phyloP scores from a whole-genome alignment of 2,113 vertebrate genomes.

The Platichthys flesus region DNA sequence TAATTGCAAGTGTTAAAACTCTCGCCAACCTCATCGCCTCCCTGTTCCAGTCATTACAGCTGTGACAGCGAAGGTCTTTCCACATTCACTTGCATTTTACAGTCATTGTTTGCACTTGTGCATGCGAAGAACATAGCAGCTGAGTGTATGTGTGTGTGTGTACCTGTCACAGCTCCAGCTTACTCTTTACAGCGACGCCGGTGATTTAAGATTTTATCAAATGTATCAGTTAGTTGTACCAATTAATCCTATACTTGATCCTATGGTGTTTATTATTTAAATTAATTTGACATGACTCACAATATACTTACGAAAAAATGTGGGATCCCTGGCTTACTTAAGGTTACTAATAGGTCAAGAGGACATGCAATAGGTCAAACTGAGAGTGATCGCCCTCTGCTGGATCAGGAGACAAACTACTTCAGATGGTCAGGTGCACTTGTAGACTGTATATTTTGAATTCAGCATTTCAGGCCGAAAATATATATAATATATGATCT shows the following conservation, averaged over 20 bases:
- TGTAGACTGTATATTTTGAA: no score
- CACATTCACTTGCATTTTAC: conserved; percentile 45
- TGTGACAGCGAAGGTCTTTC: conserved; percentile 31
- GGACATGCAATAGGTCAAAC: no score
- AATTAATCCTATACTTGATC: background rate
- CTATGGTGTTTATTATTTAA: background rate
- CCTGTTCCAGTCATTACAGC: conserved; percentile 34
- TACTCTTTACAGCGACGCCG: background rate
- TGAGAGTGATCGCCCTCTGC: no score
- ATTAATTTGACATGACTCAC: no score
- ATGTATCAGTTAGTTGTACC: background rate
- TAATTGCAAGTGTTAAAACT: conserved; percentile 58
- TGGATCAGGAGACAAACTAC: no score
- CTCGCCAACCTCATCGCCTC: conserved; percentile 47
- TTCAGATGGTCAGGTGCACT: no score
- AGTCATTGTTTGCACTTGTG: conserved; percentile 21
- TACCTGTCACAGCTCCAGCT: background rate
- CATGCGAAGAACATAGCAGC: conserved; percentile 16
- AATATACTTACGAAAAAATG: no score
- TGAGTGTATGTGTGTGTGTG: background rate
- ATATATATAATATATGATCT: no score
- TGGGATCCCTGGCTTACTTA: no score
- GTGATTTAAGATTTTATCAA: background rate
- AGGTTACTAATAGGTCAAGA: no score
- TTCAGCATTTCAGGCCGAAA: no score